Evolutionary conservation across 2,113 vertebrate species (phyloP).

Genomic region (Phainopepla nitens): DNA sequence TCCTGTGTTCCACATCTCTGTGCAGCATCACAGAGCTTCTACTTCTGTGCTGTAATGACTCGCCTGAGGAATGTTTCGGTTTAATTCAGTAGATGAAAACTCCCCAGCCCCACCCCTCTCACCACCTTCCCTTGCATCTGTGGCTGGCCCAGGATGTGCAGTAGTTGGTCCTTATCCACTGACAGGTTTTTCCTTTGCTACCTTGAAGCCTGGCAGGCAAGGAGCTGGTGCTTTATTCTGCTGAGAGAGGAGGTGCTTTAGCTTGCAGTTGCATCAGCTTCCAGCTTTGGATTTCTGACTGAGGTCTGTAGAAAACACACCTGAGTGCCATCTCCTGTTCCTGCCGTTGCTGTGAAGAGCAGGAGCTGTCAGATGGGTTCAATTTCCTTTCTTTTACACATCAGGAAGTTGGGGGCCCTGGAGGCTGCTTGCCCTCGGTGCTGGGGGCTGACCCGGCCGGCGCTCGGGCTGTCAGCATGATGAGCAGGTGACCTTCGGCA

Average conservation of each 20-base stretch:
- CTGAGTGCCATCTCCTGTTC: neutral
- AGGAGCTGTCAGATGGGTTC: neutral
- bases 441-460: neutral
- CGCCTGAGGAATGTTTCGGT: neutral
- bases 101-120: neutral
- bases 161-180: neutral
- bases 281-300: neutral
- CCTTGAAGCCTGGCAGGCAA: neutral
- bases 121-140: neutral
- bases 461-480: neutral
- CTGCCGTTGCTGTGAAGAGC: neutral
- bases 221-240: neutral
- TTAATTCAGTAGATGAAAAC: neutral
- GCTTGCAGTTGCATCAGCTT: constrained; percentile 32
- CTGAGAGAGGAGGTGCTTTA: constrained; percentile 15
- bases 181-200: neutral
- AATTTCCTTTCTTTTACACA: accelerated
- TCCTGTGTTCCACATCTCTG: neutral
- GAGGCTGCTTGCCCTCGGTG: neutral
- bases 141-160: neutral
- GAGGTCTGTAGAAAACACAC: neutral
- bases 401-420: neutral
- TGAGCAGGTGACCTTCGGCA: neutral
- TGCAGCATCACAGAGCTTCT: neutral
- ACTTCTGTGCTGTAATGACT: neutral